These are phyloP conservation scores for Chamaea fasciata DNA, from an alignment of 2,113 vertebrate species.

Conservation along the genomic window DNA sequence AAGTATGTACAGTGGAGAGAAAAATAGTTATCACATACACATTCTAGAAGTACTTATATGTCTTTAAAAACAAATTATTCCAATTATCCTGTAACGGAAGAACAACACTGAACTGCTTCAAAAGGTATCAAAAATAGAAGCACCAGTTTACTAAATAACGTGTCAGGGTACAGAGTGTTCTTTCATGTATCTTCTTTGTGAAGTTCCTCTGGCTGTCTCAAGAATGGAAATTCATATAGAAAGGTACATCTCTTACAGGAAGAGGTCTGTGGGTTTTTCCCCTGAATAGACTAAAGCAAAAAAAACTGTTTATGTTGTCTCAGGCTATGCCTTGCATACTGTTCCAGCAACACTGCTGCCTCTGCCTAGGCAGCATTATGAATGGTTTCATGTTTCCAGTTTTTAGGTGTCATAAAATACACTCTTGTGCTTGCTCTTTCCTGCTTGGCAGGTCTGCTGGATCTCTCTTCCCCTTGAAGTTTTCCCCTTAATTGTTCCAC, in stretches of 20 bases:
- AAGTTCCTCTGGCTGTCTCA: neutral
- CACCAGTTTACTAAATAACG: neutral
- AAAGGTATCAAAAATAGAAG: conserved; percentile 3
- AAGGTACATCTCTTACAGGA: neutral
- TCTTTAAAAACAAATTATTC: conserved; percentile 13
- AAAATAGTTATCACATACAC: neutral
- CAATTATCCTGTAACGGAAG: neutral
- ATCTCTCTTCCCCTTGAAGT: neutral
- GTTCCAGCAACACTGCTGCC: neutral
- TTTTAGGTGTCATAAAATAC: neutral
- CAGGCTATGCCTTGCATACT: neutral
- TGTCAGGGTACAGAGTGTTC: neutral
- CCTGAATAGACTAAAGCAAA: neutral
- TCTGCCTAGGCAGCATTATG: neutral
- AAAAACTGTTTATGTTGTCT: neutral
- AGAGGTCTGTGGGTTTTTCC: neutral
- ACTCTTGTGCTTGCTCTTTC: neutral
- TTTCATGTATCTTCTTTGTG: neutral
- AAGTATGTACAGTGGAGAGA: neutral
- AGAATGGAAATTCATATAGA: neutral
- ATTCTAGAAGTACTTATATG: neutral
- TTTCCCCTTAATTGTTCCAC: neutral
- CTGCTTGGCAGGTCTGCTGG: neutral
- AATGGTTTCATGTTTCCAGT: neutral
- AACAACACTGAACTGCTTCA: neutral